Evolutionary conservation across 2,797 vertebrate species (phyloP).

Genomic region (Argya squamiceps): DNA sequence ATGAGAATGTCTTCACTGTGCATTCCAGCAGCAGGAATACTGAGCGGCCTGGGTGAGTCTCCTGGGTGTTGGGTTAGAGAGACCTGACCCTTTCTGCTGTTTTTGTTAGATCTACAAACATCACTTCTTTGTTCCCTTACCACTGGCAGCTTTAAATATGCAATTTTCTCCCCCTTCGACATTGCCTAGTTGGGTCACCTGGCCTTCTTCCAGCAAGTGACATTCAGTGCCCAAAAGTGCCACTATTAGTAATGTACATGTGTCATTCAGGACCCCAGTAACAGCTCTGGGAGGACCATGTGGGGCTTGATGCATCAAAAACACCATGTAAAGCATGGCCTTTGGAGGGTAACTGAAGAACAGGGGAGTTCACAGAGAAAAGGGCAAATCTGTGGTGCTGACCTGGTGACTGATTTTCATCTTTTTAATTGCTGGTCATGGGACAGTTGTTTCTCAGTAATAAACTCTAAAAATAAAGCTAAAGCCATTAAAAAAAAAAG

Average conservation of each 20-base stretch:
- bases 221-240: not conserved
- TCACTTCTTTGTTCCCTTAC: not conserved
- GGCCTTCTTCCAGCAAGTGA: not conserved
- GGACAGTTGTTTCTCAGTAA: not conserved
- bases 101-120: not conserved
- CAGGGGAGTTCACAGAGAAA: not conserved
- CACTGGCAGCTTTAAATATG: not conserved
- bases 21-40: slow-evolving; percentile 85
- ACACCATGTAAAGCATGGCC: not conserved
- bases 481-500: not conserved
- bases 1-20: slow-evolving; percentile 89
- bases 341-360: not conserved
- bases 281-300: not conserved
- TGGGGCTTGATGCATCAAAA: not conserved
- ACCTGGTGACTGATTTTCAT: not conserved
- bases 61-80: not conserved
- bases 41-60: slow-evolving; percentile 85
- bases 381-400: not conserved
- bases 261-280: not conserved
- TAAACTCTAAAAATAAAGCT: slow-evolving; percentile 24
- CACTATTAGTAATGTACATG: not conserved
- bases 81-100: not conserved
- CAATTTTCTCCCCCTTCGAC: not conserved
- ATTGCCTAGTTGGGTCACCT: not conserved
- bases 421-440: not conserved